A percentile compares a stretch with the other conserved stretches of the same genome.
Evolutionary conservation across 2,888 invertebrate species (phyloP).

Genomic region (Dendrolimus pini): DNA sequence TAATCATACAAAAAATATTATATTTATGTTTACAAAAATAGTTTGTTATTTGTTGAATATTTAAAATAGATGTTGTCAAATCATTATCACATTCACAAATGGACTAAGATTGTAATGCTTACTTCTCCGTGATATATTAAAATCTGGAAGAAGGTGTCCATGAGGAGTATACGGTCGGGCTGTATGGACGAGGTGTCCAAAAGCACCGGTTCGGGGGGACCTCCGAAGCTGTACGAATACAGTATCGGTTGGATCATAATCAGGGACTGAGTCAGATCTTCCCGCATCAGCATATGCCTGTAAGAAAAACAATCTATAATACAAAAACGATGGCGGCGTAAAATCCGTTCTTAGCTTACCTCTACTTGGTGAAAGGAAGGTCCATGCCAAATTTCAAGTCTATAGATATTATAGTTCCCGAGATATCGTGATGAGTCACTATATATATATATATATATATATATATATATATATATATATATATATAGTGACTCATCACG

Average conservation of each 20-base stretch:
- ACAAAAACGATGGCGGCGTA: too few species aligned
- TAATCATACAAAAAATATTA: neutral
- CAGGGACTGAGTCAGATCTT: slow-evolving; percentile 97
- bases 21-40: neutral
- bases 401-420: too few species aligned
- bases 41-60: neutral
- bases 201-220: slow-evolving; percentile 97
- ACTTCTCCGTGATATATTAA: slow-evolving; percentile 99
- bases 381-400: too few species aligned
- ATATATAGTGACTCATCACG: too few species aligned
- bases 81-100: too few species aligned
- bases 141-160: slow-evolving; percentile 99
- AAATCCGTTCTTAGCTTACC: too few species aligned
- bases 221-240: slow-evolving; percentile 98
- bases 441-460: too few species aligned
- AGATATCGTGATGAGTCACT: too few species aligned
- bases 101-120: slow-evolving; percentile 5
- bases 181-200: slow-evolving; percentile 98
- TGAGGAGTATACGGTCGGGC: slow-evolving; percentile 96
- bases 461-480: too few species aligned
- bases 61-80: too few species aligned
- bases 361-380: too few species aligned
- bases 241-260: slow-evolving; percentile 99
- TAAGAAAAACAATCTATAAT: slow-evolving; percentile 6
- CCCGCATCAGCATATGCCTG: slow-evolving; percentile 97